These are phyloP conservation scores for Dicycla oo DNA, from an alignment of 2,888 invertebrate genomes.

Conservation along the genomic window DNA sequence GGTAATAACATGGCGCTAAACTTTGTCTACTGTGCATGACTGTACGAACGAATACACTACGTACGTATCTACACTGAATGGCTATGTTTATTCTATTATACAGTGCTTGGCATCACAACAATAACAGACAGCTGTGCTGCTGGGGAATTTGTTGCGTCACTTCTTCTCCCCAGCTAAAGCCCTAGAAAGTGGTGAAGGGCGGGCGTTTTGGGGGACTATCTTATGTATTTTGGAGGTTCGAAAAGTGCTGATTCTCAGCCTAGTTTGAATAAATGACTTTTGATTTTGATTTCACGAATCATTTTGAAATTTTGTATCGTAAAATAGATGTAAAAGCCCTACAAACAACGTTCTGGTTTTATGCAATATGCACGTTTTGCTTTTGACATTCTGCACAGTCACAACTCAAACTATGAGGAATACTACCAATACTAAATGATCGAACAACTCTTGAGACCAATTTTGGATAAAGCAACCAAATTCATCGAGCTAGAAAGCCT, in stretches of 20 bases:
- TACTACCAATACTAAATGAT: not conserved
- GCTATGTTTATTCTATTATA: not conserved
- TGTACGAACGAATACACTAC: constrained; percentile 11
- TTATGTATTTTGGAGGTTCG: too few species aligned
- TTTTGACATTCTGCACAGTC: not conserved
- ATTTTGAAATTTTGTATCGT: not conserved
- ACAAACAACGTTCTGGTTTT: not conserved
- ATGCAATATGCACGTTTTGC: not conserved
- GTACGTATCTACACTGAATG: not conserved
- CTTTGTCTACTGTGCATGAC: constrained; percentile 28
- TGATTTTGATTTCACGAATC: too few species aligned
- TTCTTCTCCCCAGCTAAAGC: too few species aligned
- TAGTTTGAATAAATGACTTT: too few species aligned
- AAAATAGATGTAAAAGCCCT: not conserved
- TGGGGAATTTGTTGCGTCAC: too few species aligned
- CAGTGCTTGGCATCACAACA: too few species aligned
- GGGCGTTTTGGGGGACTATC: too few species aligned
- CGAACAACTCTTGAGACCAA: not conserved
- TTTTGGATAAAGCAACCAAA: constrained; percentile 1
- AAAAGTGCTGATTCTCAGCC: too few species aligned
- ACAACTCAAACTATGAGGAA: not conserved
- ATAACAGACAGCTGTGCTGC: too few species aligned
- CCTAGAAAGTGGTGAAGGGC: too few species aligned
- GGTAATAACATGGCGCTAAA: constrained; percentile 49
- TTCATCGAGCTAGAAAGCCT: constrained; percentile 16